Evolutionary conservation across 64 coral and sea anemone species (phyloP).

Genomic region (Platygyra sinensis): DNA sequence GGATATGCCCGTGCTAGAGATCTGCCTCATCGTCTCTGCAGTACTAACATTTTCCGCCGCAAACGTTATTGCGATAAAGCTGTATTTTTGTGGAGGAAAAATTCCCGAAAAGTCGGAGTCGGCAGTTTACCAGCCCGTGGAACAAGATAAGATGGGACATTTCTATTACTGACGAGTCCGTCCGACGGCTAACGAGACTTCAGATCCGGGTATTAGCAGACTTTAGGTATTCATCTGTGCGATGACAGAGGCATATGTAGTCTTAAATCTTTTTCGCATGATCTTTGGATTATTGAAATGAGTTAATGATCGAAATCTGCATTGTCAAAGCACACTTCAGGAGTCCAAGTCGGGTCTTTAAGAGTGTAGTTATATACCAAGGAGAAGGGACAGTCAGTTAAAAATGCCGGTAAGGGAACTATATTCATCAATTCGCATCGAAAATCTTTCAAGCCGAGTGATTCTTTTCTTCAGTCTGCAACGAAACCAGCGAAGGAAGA

Average conservation of each 20-base stretch:
- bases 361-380: neutral
- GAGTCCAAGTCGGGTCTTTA: neutral
- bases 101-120: neutral
- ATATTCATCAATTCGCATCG: no score
- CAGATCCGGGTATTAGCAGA: neutral
- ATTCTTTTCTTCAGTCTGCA: no score
- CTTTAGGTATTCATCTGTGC: no score
- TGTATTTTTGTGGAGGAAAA: neutral
- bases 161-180: neutral
- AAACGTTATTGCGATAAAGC: neutral
- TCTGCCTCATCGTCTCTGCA: neutral
- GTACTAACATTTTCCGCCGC: neutral
- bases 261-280: neutral
- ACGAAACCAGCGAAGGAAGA: no score
- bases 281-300: neutral
- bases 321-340: neutral
- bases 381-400: no score
- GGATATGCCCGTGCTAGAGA: slow-evolving; percentile 2
- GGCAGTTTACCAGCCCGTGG: neutral
- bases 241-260: no score
- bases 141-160: neutral
- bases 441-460: no score
- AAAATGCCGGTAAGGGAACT: no score
- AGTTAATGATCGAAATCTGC: neutral
- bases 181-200: neutral